phyloP scores from a whole-genome alignment of 1,140 invertebrate genomes.

The Drosophila burlai region DNA sequence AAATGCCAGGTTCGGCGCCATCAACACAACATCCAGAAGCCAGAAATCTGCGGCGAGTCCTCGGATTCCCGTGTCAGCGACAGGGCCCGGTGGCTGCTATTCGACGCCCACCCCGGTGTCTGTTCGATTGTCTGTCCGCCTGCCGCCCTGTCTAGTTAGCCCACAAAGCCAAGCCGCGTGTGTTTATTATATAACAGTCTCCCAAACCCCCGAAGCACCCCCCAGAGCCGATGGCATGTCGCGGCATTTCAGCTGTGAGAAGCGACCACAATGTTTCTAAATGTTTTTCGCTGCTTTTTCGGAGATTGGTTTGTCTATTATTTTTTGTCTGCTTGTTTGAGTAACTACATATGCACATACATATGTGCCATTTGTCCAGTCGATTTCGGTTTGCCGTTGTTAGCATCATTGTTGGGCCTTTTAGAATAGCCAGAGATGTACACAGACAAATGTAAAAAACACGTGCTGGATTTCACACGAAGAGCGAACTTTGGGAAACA shows the following conservation, averaged over 20 bases:
- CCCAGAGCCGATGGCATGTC: not conserved
- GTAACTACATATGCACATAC: slow-evolving; percentile 18
- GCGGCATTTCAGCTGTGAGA: slow-evolving; percentile 30
- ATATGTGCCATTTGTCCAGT: slow-evolving; percentile 11
- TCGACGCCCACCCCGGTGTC: slow-evolving; percentile 1
- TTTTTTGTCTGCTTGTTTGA: slow-evolving; percentile 33
- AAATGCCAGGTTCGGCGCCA: slow-evolving; percentile 32
- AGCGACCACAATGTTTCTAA: slow-evolving; percentile 60
- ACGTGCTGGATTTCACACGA: slow-evolving; percentile 25
- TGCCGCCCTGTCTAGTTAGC: slow-evolving; percentile 24
- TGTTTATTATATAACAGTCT: slow-evolving; percentile 49
- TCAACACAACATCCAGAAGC: slow-evolving; percentile 23
- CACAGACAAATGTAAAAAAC: slow-evolving; percentile 27
- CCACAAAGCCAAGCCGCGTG: slow-evolving; percentile 40
- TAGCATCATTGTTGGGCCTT: slow-evolving; percentile 24
- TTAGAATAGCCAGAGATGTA: slow-evolving; percentile 1
- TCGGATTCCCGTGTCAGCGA: slow-evolving; percentile 62
- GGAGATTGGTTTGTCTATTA: slow-evolving; percentile 31
- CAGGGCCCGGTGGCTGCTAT: slow-evolving; percentile 30
- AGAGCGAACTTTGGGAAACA: slow-evolving; percentile 13
- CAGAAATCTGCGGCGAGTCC: slow-evolving; percentile 57
- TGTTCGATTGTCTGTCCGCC: not conserved
- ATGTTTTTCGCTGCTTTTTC: slow-evolving; percentile 54
- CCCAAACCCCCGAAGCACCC: not conserved
- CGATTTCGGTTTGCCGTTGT: slow-evolving; percentile 24